phyloP scores from a whole-genome alignment of 2,113 vertebrate genomes.

The Macaca mulatta region DNA sequence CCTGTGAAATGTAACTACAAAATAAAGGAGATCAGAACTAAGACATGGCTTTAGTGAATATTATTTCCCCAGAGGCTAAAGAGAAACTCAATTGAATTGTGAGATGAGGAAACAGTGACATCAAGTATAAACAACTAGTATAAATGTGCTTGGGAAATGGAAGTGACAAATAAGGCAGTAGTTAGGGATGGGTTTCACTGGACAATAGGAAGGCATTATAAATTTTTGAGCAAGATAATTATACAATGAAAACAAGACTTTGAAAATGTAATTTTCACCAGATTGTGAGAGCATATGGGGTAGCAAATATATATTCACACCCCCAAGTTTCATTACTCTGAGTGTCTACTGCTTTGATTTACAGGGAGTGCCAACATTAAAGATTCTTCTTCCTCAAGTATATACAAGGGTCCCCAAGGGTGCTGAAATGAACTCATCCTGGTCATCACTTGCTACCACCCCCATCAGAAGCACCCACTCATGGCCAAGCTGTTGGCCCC shows the following conservation, averaged over 20 bases:
- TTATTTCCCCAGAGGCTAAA: not conserved
- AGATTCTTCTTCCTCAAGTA: not conserved
- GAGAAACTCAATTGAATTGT: not conserved
- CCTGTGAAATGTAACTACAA: not conserved
- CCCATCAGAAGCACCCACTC: not conserved
- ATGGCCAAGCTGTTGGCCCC: not conserved
- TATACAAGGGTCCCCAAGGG: not conserved
- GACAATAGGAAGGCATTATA: not conserved
- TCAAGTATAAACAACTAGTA: not conserved
- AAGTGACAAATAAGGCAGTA: not conserved
- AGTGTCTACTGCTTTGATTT: not conserved
- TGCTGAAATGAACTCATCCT: not conserved
- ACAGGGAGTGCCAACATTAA: not conserved
- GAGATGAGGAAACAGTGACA: not conserved
- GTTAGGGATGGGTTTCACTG: not conserved
- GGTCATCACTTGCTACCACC: not conserved
- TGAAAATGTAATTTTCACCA: not conserved
- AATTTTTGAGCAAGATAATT: constrained; percentile 1
- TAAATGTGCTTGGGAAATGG: not conserved
- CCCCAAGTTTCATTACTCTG: not conserved
- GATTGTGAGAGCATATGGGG: not conserved
- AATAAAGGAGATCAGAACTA: not conserved
- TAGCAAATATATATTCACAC: not conserved
- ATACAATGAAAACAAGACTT: not conserved
- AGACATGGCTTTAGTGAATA: not conserved